Conservation (phyloP, 2,797 vertebrate species). For the Fistularia commersonii region DNA sequence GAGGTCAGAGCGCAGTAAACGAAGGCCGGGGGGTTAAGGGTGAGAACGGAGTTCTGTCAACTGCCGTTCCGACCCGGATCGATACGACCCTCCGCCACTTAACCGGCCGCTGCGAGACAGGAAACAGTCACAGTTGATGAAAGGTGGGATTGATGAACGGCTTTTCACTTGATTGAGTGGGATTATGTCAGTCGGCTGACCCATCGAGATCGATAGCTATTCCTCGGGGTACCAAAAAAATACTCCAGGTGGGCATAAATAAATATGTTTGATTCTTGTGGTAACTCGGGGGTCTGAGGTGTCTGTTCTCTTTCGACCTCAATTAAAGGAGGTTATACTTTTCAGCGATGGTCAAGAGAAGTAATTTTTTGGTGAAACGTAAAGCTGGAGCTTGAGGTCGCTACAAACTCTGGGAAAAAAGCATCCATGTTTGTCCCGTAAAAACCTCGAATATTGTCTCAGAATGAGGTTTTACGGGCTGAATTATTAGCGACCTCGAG, state of each 20-base stretch:
- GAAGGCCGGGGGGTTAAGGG: slow-evolving; percentile 3
- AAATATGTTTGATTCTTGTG: background rate
- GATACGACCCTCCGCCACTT: slow-evolving; percentile 15
- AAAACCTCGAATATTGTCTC: too few relatives aligned
- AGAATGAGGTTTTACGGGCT: too few relatives aligned
- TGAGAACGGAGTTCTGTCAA: slow-evolving; percentile 7
- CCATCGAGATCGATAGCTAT: background rate
- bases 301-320: too few relatives aligned
- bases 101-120: slow-evolving; percentile 16
- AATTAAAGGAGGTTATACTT: too few relatives aligned
- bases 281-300: too few relatives aligned
- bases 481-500: too few relatives aligned
- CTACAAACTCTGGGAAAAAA: too few relatives aligned
- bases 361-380: too few relatives aligned
- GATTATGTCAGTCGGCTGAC: slow-evolving; percentile 1
- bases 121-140: slow-evolving; percentile 19
- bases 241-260: background rate
- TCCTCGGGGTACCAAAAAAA: background rate
- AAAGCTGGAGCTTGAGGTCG: too few relatives aligned
- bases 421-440: too few relatives aligned
- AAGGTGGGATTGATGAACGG: slow-evolving; percentile 24
- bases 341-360: too few relatives aligned
- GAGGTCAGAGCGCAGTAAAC: background rate
- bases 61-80: slow-evolving; percentile 9
- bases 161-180: slow-evolving; percentile 12